phyloP scores from a whole-genome alignment of 2,113 vertebrate genomes.

The Plecotus auritus region DNA sequence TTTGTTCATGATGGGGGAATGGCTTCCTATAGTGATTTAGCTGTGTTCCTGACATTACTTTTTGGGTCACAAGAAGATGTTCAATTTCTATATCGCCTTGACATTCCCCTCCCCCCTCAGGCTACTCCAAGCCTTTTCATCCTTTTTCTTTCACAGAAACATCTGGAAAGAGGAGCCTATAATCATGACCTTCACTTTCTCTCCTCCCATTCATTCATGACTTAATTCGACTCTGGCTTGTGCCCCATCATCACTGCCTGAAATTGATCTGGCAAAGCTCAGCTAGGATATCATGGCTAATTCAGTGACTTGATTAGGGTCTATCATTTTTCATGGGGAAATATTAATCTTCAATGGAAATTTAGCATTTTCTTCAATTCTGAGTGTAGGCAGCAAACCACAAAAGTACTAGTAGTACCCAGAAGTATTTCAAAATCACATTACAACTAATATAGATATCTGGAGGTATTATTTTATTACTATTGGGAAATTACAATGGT shows the following conservation, averaged over 20 bases:
- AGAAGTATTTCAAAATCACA: neutral
- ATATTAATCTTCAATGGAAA: neutral
- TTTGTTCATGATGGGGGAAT: neutral
- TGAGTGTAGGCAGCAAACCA: neutral
- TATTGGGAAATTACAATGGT: neutral
- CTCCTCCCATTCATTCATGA: neutral
- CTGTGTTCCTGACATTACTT: neutral
- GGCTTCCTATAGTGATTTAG: neutral
- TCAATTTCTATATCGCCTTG: neutral
- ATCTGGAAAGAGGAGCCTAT: neutral
- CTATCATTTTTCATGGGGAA: neutral
- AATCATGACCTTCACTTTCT: neutral
- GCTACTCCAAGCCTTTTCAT: neutral
- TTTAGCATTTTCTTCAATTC: neutral
- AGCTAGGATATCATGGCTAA: neutral
- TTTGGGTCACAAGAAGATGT: slow-evolving; percentile 24
- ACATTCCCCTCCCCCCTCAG: neutral
- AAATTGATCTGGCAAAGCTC: neutral
- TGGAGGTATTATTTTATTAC: neutral
- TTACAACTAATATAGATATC: neutral
- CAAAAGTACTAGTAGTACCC: neutral
- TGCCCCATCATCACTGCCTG: neutral
- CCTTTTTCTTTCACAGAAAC: slow-evolving; percentile 1
- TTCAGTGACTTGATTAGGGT: neutral
- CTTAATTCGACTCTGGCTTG: neutral